phyloP scores from a whole-genome alignment of 2,888 invertebrate genomes.

The Strigamia maritima region DNA sequence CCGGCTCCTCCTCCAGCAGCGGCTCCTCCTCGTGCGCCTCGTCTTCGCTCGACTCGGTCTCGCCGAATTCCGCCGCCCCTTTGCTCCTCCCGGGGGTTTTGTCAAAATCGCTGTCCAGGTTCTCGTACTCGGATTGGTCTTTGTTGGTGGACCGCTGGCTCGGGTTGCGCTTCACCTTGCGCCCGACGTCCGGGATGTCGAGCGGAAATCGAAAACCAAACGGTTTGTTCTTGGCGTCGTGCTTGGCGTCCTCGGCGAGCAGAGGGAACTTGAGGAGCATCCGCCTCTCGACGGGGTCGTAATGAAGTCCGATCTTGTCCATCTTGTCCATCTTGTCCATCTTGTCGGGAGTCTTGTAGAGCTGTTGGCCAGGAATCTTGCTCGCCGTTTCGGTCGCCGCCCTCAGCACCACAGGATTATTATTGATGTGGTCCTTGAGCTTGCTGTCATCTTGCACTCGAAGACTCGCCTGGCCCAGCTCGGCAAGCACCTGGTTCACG shows the following conservation, averaged over 20 bases:
- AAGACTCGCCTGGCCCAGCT: conserved; percentile 45
- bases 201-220: conserved; percentile 42
- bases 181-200: conserved; percentile 41
- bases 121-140: conserved; percentile 50
- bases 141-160: conserved; percentile 46
- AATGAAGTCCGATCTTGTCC: conserved; percentile 43
- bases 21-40: conserved; percentile 45
- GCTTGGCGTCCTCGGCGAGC: conserved; percentile 35
- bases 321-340: too few species aligned
- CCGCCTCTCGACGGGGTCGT: conserved; percentile 44
- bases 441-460: conserved; percentile 37
- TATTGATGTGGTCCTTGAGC: conserved; percentile 42
- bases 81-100: background rate
- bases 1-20: conserved; percentile 62
- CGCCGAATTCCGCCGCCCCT: conserved; percentile 56
- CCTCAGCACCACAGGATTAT: conserved; percentile 42
- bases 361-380: conserved; percentile 58
- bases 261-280: conserved; percentile 42
- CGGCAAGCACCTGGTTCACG: conserved; percentile 47
- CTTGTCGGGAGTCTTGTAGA: conserved; percentile 50
- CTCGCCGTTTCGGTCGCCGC: conserved; percentile 39
- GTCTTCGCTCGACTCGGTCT: conserved; percentile 77
- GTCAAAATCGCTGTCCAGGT: conserved; percentile 47
- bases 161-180: conserved; percentile 36
- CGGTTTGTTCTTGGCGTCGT: conserved; percentile 23